Base-by-base conservation (phyloP, 2,113 vertebrate genomes). In the Mus spicilegus region DNA sequence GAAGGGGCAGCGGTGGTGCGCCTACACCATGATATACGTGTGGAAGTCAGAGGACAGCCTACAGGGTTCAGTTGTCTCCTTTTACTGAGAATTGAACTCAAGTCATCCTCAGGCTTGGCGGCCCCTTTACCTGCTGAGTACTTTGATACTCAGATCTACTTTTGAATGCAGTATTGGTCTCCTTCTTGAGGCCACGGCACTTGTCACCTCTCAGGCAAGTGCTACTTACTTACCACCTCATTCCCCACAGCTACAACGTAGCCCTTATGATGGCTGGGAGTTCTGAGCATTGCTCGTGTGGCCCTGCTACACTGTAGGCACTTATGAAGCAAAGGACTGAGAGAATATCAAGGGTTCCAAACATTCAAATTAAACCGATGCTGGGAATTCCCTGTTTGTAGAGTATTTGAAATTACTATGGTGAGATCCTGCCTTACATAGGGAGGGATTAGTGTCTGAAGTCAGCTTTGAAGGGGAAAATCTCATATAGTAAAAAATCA, bases 381-480 rank as follows among this genome's bases (percentile, higher is more conserved):
- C 49, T 39, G 14, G 19, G 20, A 89, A 86, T n/a, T 5, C 26
- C 24, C 87, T 58, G 65, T 82, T 78, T 72, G 22, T 20, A 94
- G 22, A 9, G 65, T 36, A n/a, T 87, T n/a, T 87, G 42, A 90
- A 85, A 39, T 81, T 39, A 67, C 73, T n/a, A 10, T 1, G 49
- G 36, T 42, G 26, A 51, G 92, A 30, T 58, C 46, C 26, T 58
- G n/a, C 69, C 5, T 54, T 69, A 39, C 49, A 63, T 17, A 86
- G 58, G 14, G 77, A 86, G 58, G 14, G 77, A 82, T 91, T 91
- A 67, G 33, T 69, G 51, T 89, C 30, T 91, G 49, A 81, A 72
- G 28, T 91, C 84, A 78, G n/a, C 5, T 56, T 78, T 65, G 42
- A 51, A 73, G 81, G 69, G 67, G 49, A n/a, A 89, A 80, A 92